Base-by-base conservation (phyloP, 2,888 invertebrate genomes). In the Rotaria magnacalcarata region DNA sequence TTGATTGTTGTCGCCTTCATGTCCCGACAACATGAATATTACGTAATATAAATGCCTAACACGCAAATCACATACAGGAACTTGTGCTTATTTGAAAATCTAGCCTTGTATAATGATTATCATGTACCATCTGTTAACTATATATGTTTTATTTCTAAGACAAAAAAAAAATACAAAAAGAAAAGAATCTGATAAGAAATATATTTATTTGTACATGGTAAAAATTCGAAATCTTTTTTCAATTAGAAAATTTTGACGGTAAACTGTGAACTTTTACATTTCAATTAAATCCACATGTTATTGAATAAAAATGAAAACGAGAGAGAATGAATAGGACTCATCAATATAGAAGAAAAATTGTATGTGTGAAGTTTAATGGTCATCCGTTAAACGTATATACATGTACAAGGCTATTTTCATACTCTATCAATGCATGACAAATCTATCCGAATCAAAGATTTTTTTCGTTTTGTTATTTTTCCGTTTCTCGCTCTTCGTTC, bases 1-100 rank as follows among this genome's bases (percentile, higher is more conserved):
- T 60, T 60, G 58, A 60, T 60, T 60, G 58, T 60, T 60, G 58
- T 60, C 58, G 58, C 58, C n/a, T 60, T 60, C 58, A 60, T 60
- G 27, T 60, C 24, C 58, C 58, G 58, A 60, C 58, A 60, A 60
- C 3, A 27, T 60, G 27, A 60, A 27, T 27, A 60, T 60, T 60
- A 14, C 58, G 58, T 60, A 24, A 60, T 27, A 10, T 11, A 60
- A 3, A 60, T 60, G n/a, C 8, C n/a, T 60, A 60, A 27, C 58
- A 60, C 27, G 27, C 58, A 60, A 11, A 60, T 60, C 58, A 60
- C 58, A 60, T 60, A 60, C 58, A 60, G 58, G 58, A 60, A 60
- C 58, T 60, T 60, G 27, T 60, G 7, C 58, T 60, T 60, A 60
- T 14, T 60, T 60, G 58, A 60, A 60, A 60, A 27, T n/a, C 58